Base-by-base conservation (phyloP, 2,113 vertebrate genomes). In the Misgurnus mizolepis region DNA sequence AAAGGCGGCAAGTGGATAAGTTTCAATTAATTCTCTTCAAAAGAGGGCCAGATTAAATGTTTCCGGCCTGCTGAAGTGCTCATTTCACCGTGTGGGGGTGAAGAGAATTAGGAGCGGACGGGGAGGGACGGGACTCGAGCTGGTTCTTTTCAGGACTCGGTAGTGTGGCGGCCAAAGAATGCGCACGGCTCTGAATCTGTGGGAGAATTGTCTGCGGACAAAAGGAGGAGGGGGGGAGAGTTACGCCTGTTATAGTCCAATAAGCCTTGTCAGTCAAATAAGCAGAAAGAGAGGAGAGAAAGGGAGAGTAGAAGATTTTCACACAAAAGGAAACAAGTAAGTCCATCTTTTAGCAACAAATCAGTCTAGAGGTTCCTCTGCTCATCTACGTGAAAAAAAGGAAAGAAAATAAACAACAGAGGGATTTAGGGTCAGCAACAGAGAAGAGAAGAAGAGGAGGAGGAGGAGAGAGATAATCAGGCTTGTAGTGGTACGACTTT, bases 261-360 rank as follows among this genome's bases (percentile, higher is more conserved):
- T 99, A 98, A 98, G 96, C 95, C 94, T 94, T 95, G 96, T 96
- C 97, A 97, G 96, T 98, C 97, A 98, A 95, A 98, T 95, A 96
- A 96, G 96, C 93, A 86, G 85, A 94, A 94, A 95, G 92, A 94
- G 92, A 91, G 90, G 89, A 90, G 88, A 95, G 96, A 93, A 96
- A 95, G 94, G 95, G 92, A 90, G 89, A 92, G 97, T 95, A 95
- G 95, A 96, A 96, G 97, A 93, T 96, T 95, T 95, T 92, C 93
- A 94, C 94, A 99, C 97, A 99, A 99, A 96, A 95, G 95, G 92
- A 94, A 98, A 99, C 98, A 98, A 98, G 97, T 95, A 96, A 97
- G 96, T 95, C 96, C 95, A 96, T 97, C 96, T 99, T 96, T 98
- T 95, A 95, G 96, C 92, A 91, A 96, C 94, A 96, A 96, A 95